Percentiles rank a stretch among this genome's conserved stretches.
phyloP scores from a whole-genome alignment of 2,888 invertebrate species.

The Pimpla rufipes region DNA sequence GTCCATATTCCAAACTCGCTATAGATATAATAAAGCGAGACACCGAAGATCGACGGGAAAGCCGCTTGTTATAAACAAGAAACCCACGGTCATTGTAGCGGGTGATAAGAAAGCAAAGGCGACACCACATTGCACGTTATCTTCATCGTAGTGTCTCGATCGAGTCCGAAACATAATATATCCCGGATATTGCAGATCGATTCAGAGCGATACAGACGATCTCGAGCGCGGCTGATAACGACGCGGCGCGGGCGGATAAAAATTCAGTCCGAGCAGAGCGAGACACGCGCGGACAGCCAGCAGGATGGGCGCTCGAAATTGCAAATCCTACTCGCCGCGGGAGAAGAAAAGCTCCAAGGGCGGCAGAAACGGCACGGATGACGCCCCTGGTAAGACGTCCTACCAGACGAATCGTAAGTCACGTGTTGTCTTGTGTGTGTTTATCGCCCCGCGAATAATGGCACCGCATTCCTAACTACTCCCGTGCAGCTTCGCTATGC shows the following conservation, averaged over 20 bases:
- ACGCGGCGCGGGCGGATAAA: not conserved
- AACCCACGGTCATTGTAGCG: not conserved
- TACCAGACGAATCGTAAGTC: not conserved
- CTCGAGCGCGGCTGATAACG: not conserved
- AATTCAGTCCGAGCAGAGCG: not conserved
- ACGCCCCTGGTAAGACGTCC: conserved; percentile 45
- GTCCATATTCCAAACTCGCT: not conserved
- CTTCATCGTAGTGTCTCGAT: not conserved
- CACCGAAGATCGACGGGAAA: not conserved
- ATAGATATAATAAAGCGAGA: too few species aligned
- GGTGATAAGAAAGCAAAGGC: conserved; percentile 9
- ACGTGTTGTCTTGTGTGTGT: not conserved
- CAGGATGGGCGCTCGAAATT: conserved; percentile 74
- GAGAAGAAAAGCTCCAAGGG: conserved; percentile 71
- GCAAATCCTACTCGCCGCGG: conserved; percentile 77
- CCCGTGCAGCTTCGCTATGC: too few species aligned
- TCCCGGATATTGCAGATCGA: conserved; percentile 10
- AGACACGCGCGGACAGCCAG: conserved; percentile 12
- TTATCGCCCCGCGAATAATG: too few species aligned
- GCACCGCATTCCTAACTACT: too few species aligned
- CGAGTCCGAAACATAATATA: not conserved
- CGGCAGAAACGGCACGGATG: conserved; percentile 48
- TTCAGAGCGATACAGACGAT: conserved; percentile 4
- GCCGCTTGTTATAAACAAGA: not conserved
- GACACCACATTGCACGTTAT: not conserved